These are phyloP conservation scores for Acestrorhynchus altus DNA, from an alignment of 2,797 vertebrate genomes.

Conservation along the genomic window DNA sequence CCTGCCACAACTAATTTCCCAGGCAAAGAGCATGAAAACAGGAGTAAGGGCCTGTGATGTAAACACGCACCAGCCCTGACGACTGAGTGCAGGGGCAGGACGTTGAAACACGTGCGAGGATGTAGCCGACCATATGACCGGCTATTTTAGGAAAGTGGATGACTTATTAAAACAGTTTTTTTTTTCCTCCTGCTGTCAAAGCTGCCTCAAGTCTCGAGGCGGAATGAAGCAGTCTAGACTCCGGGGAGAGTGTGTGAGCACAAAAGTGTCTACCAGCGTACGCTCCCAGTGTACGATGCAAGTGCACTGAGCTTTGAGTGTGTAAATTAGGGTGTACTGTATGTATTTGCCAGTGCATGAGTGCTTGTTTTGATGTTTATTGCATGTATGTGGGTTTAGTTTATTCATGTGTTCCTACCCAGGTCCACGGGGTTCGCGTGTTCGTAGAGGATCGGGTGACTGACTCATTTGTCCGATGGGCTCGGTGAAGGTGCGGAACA, in stretches of 20 bases:
- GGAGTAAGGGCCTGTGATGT: neutral
- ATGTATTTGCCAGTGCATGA: conserved; percentile 23
- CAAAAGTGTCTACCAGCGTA: neutral
- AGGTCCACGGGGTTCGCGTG: neutral
- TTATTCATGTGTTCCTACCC: neutral
- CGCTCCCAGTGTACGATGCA: conserved; percentile 41
- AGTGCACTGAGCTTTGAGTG: conserved; percentile 24
- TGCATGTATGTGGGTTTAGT: neutral
- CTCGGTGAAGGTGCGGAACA: neutral
- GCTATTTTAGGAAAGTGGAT: conserved; percentile 72
- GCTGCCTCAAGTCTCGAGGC: conserved; percentile 57
- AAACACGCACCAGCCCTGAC: neutral
- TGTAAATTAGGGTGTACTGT: conserved; percentile 51
- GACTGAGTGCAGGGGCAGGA: neutral
- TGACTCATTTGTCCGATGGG: neutral
- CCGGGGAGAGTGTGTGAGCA: conserved; percentile 15
- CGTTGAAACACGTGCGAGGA: conserved; percentile 19
- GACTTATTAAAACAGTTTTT: conserved; percentile 75
- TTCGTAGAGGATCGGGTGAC: neutral
- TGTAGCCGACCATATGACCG: conserved; percentile 62
- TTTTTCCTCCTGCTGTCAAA: conserved; percentile 64
- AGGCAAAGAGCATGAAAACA: neutral
- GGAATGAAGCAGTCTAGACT: conserved; percentile 52
- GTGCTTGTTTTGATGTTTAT: neutral
- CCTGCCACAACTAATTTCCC: neutral